Base-by-base conservation (phyloP, 1,140 invertebrate species). In the Drosophila subpulchrella region DNA sequence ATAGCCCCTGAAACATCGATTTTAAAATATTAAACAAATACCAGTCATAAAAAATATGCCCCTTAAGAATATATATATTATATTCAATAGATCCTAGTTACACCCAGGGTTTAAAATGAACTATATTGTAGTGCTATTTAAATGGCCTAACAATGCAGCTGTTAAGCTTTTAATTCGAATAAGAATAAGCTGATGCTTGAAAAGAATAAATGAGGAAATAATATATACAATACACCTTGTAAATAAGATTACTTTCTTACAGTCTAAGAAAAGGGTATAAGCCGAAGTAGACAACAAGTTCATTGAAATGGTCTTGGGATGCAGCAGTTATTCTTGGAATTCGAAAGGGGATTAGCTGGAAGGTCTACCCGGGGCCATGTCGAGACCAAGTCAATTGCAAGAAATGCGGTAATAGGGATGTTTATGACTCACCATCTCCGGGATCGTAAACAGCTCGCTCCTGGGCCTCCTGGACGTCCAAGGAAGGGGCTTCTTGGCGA, bases 371-470 rank as follows among this genome's bases (percentile, higher is more conserved):
- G 11, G 4, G 20, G 17, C 13, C 20, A 34, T 6, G 58, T 12
- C 32, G 1, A 48, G 24, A 30, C n/a, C 39, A 71, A 11, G 7
- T 15, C 48, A 41, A 34, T 17, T 68, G 46, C 38, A 63, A 55
- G 65, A 71, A 48, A 41, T 41, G 34, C 24, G 54, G 47, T 76
- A 78, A 86, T 79, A 70, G 62, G 62, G 30, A 68, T 77, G 74
- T 75, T 70, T 63, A 58, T 48, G 60, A 86, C 91, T 92, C 63
- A 92, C 91, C 91, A 89, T 92, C 91, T 48, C 91, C 91, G 8
- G 91, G 89, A 91, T 92, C 91, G 65, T 92, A 92, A 79, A 92
- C 83, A n/a, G 90, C 84, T 42, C 81, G 78, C 50, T 85, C 83
- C 63, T 74, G 76, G 12, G 67, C 61, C 53, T 92, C 86, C 61